These are phyloP conservation scores for Himalopsyche anomala DNA, from an alignment of 2,888 invertebrate species.

Conservation along the genomic window DNA sequence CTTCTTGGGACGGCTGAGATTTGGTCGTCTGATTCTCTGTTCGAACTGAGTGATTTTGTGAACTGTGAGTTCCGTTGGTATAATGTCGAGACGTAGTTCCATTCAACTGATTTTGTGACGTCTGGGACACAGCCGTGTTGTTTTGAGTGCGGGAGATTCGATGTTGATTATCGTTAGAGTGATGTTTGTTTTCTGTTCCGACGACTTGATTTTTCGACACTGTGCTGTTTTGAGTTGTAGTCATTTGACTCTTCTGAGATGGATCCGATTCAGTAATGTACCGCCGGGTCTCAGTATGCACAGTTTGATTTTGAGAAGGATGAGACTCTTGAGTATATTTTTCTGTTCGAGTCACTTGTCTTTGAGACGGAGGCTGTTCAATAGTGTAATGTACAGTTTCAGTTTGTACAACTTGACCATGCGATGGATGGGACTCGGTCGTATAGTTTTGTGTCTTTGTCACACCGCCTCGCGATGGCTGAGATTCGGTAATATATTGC, in stretches of 20 bases:
- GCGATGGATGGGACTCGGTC: background rate
- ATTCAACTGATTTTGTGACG: background rate
- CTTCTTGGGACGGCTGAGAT: background rate
- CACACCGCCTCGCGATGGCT: background rate
- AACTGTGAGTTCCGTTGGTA: background rate
- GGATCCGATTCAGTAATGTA: slow-evolving; percentile 49
- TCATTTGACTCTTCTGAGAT: slow-evolving; percentile 5
- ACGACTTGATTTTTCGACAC: no score
- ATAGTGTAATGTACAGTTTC: slow-evolving; percentile 1
- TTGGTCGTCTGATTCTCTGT: background rate
- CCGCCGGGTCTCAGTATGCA: background rate
- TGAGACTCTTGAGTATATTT: background rate
- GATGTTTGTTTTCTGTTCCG: no score
- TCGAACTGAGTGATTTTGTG: background rate
- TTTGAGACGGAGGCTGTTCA: slow-evolving; percentile 4
- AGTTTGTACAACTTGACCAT: background rate
- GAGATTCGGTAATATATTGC: background rate
- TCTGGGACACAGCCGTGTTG: background rate
- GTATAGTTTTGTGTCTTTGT: background rate
- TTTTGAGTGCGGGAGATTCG: background rate
- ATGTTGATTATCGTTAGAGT: no score
- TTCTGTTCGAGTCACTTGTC: background rate
- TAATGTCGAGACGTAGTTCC: background rate
- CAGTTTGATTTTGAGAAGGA: background rate
- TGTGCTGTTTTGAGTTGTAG: slow-evolving; percentile 50